phyloP scores from a whole-genome alignment of 2,888 invertebrate genomes.

The Bembecia ichneumoniformis region DNA sequence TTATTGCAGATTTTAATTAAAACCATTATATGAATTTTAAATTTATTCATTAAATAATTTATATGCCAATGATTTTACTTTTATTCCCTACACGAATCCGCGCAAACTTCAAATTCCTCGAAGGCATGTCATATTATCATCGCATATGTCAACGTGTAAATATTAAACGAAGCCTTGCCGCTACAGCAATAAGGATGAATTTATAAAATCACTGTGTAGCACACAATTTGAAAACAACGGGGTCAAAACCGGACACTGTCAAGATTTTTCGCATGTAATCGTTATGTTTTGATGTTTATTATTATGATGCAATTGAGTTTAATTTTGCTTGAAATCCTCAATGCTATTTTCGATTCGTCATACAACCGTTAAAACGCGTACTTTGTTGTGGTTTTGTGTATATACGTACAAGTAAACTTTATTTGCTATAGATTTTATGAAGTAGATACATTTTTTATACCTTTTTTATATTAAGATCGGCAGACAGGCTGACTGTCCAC shows the following conservation, averaged over 20 bases:
- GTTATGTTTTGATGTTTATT: slow-evolving; percentile 8
- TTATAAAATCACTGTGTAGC: not conserved
- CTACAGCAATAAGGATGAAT: not conserved
- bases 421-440: too few species aligned
- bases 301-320: slow-evolving; percentile 2
- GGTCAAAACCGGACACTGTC: slow-evolving; percentile 9
- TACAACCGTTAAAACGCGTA: not conserved
- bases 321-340: not conserved
- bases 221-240: slow-evolving; percentile 4
- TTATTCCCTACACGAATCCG: slow-evolving; percentile 8
- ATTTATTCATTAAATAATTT: too few species aligned
- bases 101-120: slow-evolving; percentile 7
- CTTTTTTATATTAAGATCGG: too few species aligned
- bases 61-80: slow-evolving; percentile 9
- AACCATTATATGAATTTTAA: too few species aligned
- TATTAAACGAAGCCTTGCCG: not conserved
- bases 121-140: not conserved
- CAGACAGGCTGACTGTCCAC: too few species aligned
- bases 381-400: too few species aligned
- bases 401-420: too few species aligned
- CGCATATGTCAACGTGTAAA: not conserved
- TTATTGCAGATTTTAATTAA: too few species aligned
- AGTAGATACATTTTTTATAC: too few species aligned
- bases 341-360: not conserved
- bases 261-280: slow-evolving; percentile 3